Evolutionary conservation across 2,797 vertebrate species (phyloP), one percentile per base, ranked within the genome.

Genomic region (Takifugu rubripes): DNA sequence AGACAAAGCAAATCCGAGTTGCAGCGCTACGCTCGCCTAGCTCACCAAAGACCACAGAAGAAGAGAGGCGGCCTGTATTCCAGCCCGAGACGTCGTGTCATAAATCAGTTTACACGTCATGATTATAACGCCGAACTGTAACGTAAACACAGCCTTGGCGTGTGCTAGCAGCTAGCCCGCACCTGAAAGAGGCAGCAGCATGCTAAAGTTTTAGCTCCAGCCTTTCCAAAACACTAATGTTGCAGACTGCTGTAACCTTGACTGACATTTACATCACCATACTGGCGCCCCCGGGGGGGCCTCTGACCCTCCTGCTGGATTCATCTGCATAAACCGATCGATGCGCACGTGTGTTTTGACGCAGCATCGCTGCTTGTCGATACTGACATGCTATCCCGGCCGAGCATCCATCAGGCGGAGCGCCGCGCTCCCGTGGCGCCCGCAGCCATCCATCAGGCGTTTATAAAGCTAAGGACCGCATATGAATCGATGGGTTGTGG

Each of bases 401-500:
- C 55, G 48, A 72, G 69, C 76, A 86, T 79, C 79, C 76, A 84
- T 86, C 81, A 79, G 68, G 68, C 51, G 15, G 68, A 17, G 59
- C 63, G 75, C 77, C 66, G 25, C 53, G 61, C 70, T 78, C 79
- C 59, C 46, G 54, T 77, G 71, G 26, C 55, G 3, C 56, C 72
- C 59, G 15, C 56, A 42, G 1, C 63, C 77, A 84, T 88, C 72
- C 72, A 83, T 88, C 86, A 86, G 60, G 0, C 59, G 43, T 76
- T 79, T 78, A 72, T 54, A 72, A 69, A 79, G 57, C 67, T 58
- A 77, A 69, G 25, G 21, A 68, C 66, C 70, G 46, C 66, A 77
- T 81, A 80, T 78, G 61, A 87, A 86, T 90, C 87, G 65, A 88
- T 87, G 78, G 66, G 54, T 68, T 72, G 49, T 62, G 72, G 83